A percentile compares a stretch with the other conserved stretches of the same genome.
These are phyloP conservation scores for Bombus waltoni DNA, from an alignment of 1,140 invertebrate species.

Conservation along the genomic window DNA sequence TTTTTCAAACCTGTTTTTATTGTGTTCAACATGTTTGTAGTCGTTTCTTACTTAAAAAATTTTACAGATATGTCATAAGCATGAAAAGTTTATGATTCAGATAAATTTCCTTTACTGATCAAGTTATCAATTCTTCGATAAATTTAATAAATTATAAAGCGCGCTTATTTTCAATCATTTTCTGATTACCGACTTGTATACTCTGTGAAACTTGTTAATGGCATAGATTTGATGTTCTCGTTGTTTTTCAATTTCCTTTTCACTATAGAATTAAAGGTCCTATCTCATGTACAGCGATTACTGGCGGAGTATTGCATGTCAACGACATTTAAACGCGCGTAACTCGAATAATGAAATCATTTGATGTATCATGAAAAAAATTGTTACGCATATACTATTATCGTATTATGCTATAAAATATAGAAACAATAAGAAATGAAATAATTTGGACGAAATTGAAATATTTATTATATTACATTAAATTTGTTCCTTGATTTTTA, in stretches of 20 bases:
- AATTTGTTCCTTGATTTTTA: not conserved
- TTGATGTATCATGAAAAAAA: not conserved
- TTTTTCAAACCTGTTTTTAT: conserved; percentile 30
- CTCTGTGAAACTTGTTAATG: not conserved
- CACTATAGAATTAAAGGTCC: not conserved
- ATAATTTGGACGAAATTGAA: not conserved
- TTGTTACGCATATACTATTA: not conserved
- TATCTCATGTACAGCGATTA: not conserved
- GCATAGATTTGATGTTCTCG: not conserved
- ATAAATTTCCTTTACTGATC: not conserved
- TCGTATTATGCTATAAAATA: not conserved
- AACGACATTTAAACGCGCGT: not conserved
- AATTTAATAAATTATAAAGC: not conserved
- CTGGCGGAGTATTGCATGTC: not conserved
- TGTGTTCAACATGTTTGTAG: conserved; percentile 33
- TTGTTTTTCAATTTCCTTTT: not conserved
- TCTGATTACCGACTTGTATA: not conserved
- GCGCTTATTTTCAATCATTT: not conserved
- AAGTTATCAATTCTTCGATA: not conserved
- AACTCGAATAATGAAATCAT: not conserved
- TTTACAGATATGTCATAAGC: not conserved
- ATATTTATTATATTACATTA: not conserved
- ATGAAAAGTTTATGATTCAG: not conserved
- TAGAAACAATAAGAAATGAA: not conserved
- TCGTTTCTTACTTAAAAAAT: not conserved